Percentiles rank a stretch among this genome's conserved stretches.
Evolutionary conservation across 2,888 invertebrate species (phyloP).

Genomic region (Drosophila ezoana): DNA sequence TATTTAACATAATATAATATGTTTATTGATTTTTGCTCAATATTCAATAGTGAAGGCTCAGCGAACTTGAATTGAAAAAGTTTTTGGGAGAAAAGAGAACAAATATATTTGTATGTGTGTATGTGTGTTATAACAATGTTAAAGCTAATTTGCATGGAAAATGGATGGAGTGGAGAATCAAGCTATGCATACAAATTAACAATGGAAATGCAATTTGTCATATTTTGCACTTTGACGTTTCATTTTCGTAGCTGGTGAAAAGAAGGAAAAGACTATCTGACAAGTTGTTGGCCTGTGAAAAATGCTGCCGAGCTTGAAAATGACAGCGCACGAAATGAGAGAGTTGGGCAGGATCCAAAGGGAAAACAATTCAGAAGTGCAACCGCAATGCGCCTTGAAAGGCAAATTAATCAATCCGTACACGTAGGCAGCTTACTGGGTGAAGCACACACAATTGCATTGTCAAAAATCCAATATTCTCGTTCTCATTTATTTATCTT

Average conservation of each 20-base stretch:
- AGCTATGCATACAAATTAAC: constrained; percentile 59
- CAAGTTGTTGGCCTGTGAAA: constrained; percentile 35
- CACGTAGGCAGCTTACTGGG: constrained; percentile 3
- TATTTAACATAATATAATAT: constrained; percentile 40
- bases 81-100: constrained; percentile 9
- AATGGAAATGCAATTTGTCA: constrained; percentile 73
- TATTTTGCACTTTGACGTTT: constrained; percentile 69
- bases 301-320: constrained; percentile 29
- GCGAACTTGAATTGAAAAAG: constrained; percentile 49
- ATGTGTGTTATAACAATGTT: constrained; percentile 15
- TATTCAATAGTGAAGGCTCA: constrained; percentile 30
- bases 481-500: constrained; percentile 4
- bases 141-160: constrained; percentile 47
- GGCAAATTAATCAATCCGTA: constrained; percentile 45
- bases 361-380: constrained; percentile 26
- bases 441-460: not conserved
- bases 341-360: constrained; percentile 3
- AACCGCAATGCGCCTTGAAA: constrained; percentile 26
- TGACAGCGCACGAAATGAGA: constrained; percentile 56
- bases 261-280: constrained; percentile 29
- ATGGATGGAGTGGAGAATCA: constrained; percentile 2
- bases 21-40: constrained; percentile 59
- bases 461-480: not conserved
- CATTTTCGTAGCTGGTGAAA: constrained; percentile 49
- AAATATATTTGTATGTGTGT: not conserved